Base-by-base conservation (phyloP, 1,140 invertebrate genomes). In the Archivesica marissinica region DNA sequence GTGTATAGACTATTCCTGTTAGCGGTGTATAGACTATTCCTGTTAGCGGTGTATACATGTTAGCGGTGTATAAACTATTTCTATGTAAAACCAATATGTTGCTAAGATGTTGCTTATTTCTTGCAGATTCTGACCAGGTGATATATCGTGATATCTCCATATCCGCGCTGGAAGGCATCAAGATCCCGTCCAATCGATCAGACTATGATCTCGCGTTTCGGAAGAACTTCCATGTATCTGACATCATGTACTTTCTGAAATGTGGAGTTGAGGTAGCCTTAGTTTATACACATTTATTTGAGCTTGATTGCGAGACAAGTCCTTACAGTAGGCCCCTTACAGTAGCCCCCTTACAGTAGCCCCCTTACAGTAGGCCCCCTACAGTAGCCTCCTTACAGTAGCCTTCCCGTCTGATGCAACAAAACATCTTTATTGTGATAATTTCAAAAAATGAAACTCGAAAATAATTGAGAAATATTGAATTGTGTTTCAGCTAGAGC, bases 161-260 rank as follows among this genome's bases (percentile, higher is more conserved):
- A 59, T 89, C 90, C 33, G 88, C 88, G 13, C 66, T 79, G 0
- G 82, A 89, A 64, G 89, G 90, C 1, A 86, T 93, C 9, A 88
- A 86, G 35, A 89, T 89, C 17, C 88, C 88, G 47, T 87, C 82
- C 25, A 72, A 66, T 9, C 70, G 88, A 39, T 47, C 78, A 23
- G 88, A 89, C 30, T 86, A 86, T 75, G 64, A 86, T 33, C 52
- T 86, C 0, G 83, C 23, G 84, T 92, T 44, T 87, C 92, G 44
- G 89, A 89, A 56, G 56, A 90, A 90, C 47, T 94, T 93, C 86
- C 88, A 92, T 72, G 87, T 94, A 2, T 88, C 93, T 39, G 93
- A 94, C 85, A 84, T 89, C 2, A 92, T 93, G 89, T 91, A 94
- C 74, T 94, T 93, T 80, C 85, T 89, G 38, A 94, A 93, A 88